Percentiles rank a stretch among this genome's conserved stretches.
Conservation (phyloP, 2,113 vertebrate genomes). For the Myotis yumanensis region DNA sequence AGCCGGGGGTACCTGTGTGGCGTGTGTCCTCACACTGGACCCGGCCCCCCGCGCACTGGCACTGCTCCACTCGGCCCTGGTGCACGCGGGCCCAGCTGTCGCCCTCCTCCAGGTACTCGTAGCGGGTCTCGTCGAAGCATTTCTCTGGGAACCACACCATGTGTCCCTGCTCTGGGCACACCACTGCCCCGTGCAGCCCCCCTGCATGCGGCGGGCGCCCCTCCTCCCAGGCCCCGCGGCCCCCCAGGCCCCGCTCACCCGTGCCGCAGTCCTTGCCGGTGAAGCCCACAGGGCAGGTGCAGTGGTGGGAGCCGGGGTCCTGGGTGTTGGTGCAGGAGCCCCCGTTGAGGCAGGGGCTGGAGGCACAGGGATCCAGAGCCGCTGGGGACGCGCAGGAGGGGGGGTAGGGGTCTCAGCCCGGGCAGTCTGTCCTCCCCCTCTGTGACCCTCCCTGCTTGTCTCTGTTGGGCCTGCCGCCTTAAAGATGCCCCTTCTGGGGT, state of each 20-base stretch:
- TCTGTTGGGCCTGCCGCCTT: no score
- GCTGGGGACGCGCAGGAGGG: not conserved
- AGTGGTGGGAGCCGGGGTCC: constrained; percentile 78
- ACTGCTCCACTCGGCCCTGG: constrained; percentile 87
- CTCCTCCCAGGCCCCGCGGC: rapidly evolving
- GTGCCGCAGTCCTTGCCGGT: constrained; percentile 86
- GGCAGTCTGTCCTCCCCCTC: not conserved
- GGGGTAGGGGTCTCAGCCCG: not conserved
- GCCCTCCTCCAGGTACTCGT: constrained; percentile 87
- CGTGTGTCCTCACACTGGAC: constrained; percentile 78
- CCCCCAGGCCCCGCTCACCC: constrained; percentile 75
- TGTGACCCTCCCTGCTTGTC: not conserved
- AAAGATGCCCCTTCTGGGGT: not conserved
- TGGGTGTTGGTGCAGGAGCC: constrained; percentile 85
- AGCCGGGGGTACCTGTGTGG: constrained; percentile 84
- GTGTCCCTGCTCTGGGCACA: rapidly evolving
- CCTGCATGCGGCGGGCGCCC: rapidly evolving
- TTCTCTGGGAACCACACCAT: constrained; percentile 82
- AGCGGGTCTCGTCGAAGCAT: constrained; percentile 91
- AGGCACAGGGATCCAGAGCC: constrained; percentile 80
- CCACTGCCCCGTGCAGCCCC: rapidly evolving
- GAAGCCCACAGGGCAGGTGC: constrained; percentile 87
- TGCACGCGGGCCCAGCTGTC: constrained; percentile 90
- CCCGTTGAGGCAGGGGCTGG: constrained; percentile 88
- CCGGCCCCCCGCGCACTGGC: constrained; percentile 82